Conservation (phyloP, 2,113 vertebrate species). For the Sorex araneus region DNA sequence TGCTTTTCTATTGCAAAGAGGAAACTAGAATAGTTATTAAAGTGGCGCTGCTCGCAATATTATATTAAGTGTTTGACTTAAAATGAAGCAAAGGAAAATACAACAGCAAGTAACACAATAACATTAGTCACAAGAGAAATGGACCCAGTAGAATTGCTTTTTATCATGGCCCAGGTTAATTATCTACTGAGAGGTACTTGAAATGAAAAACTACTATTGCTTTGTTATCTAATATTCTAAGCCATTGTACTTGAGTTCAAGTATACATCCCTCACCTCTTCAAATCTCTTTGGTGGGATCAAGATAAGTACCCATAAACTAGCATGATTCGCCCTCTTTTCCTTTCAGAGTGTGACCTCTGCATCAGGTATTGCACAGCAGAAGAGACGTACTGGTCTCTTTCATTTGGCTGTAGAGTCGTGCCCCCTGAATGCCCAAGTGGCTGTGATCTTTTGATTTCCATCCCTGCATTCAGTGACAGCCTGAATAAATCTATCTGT, state of each 20-base stretch:
- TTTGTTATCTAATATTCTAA: constrained; percentile 78
- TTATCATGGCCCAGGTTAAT: constrained; percentile 87
- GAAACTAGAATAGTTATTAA: constrained; percentile 77
- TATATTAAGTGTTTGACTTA: constrained; percentile 79
- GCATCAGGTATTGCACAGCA: background rate
- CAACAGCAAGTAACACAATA: constrained; percentile 69
- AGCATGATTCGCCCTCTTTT: constrained; percentile 5
- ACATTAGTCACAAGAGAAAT: constrained; percentile 87
- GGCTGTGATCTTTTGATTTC: constrained; percentile 1
- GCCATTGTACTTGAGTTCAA: constrained; percentile 76
- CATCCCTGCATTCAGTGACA: background rate
- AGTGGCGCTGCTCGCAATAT: constrained; percentile 72
- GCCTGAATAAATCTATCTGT: background rate
- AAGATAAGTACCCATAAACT: constrained; percentile 13
- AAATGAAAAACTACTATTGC: constrained; percentile 86
- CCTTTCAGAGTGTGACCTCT: constrained; percentile 27
- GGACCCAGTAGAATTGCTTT: constrained; percentile 86
- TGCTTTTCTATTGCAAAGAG: constrained; percentile 60
- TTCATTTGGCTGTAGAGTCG: background rate
- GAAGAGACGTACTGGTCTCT: background rate
- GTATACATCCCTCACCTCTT: constrained; percentile 72
- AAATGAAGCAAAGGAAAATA: constrained; percentile 81
- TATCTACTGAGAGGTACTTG: constrained; percentile 87
- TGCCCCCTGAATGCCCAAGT: background rate
- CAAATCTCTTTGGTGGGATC: constrained; percentile 65